A percentile compares a stretch with the other conserved stretches of the same genome.
Conservation (phyloP, 2,888 invertebrate genomes). For the Acronicta alni region DNA sequence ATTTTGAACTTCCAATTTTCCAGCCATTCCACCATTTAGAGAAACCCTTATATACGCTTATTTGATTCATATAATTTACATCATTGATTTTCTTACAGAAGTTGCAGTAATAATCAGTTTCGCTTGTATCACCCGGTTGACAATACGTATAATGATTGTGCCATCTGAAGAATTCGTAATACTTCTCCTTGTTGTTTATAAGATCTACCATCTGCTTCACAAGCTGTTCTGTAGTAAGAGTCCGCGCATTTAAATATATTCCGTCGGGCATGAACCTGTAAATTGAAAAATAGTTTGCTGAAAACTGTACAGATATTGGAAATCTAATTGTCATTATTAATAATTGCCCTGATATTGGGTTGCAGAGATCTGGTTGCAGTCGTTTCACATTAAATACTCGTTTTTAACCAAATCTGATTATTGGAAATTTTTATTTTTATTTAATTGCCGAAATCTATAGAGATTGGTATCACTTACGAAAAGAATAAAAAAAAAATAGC, state of each 20-base stretch:
- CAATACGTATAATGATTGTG: constrained; percentile 63
- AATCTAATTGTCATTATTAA: too few species aligned
- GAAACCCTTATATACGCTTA: constrained; percentile 6
- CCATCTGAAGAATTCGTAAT: constrained; percentile 64
- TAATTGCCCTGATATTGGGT: too few species aligned
- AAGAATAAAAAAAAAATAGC: too few species aligned
- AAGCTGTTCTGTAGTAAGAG: constrained; percentile 28
- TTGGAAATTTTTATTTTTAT: too few species aligned
- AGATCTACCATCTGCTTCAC: constrained; percentile 55
- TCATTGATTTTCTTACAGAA: constrained; percentile 47
- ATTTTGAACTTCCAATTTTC: neutral
- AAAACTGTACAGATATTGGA: too few species aligned
- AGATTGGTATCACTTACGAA: too few species aligned
- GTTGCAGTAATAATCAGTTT: constrained; percentile 52
- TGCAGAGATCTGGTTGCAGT: too few species aligned
- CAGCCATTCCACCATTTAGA: constrained; percentile 31
- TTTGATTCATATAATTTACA: constrained; percentile 13
- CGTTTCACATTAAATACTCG: too few species aligned
- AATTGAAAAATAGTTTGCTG: neutral
- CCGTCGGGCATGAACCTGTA: constrained; percentile 62
- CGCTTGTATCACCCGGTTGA: constrained; percentile 29
- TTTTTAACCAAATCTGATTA: too few species aligned
- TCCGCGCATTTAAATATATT: constrained; percentile 52
- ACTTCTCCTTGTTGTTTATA: constrained; percentile 51
- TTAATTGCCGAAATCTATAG: too few species aligned